Conservation (phyloP, 2,888 invertebrate genomes). For the Drosophila sordidapex region DNA sequence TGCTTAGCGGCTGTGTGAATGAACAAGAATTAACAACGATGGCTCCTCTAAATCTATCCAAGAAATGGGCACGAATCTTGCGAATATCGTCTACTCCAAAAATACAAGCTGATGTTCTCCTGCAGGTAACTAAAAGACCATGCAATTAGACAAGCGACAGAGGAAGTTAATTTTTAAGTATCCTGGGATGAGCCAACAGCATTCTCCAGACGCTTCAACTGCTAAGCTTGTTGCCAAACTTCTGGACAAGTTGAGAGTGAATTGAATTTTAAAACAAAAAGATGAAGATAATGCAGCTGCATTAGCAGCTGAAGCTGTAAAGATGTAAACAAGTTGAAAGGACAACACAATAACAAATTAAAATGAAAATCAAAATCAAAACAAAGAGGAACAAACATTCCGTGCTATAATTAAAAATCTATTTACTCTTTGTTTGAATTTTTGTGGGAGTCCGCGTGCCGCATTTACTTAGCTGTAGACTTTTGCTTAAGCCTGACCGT, state of each 20-base stretch:
- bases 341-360: slow-evolving; percentile 26
- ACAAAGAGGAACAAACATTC: background rate
- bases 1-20: slow-evolving; percentile 81
- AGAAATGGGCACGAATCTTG: slow-evolving; percentile 83
- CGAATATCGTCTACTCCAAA: slow-evolving; percentile 82
- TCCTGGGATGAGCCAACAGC: background rate
- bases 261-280: slow-evolving; percentile 3
- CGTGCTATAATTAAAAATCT: slow-evolving; percentile 45
- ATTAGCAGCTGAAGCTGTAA: background rate
- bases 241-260: slow-evolving; percentile 14
- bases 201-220: background rate
- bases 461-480: slow-evolving; percentile 43
- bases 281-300: slow-evolving; percentile 8
- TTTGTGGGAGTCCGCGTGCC: slow-evolving; percentile 10
- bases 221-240: background rate
- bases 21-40: slow-evolving; percentile 75
- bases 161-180: slow-evolving; percentile 12
- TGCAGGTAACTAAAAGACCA: slow-evolving; percentile 78
- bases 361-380: no score
- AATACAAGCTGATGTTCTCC: slow-evolving; percentile 81
- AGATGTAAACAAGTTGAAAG: background rate
- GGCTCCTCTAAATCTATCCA: slow-evolving; percentile 81
- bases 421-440: slow-evolving; percentile 40
- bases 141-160: slow-evolving; percentile 19
- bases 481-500: slow-evolving; percentile 37